Percentiles rank a stretch among this genome's conserved stretches.
Evolutionary conservation across 37 sponge, comb jelly and placozoan genomes (phyloP).

Genomic region (Hexactinellida sp.): DNA sequence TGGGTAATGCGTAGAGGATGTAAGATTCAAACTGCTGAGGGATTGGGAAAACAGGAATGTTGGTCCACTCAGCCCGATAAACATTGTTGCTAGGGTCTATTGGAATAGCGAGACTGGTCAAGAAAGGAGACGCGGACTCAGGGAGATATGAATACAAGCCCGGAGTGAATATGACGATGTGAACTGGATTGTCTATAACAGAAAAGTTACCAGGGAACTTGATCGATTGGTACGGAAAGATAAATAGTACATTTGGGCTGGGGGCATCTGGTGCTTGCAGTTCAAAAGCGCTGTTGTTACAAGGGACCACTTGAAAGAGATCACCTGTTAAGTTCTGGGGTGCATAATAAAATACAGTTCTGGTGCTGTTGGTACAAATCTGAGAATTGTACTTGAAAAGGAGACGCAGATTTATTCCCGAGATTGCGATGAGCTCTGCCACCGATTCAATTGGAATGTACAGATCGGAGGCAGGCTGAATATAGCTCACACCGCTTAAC

Average conservation of each 20-base stretch:
- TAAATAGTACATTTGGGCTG: neutral
- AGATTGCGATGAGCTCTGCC: neutral
- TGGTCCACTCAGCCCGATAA: neutral
- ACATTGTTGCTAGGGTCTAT: neutral
- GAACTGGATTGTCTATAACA: neutral
- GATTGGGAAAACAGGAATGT: neutral
- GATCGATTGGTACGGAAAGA: neutral
- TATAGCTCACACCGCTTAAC: neutral
- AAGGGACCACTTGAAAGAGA: neutral
- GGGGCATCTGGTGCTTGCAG: neutral
- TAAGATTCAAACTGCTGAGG: slow-evolving; percentile 1
- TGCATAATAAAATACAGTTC: neutral
- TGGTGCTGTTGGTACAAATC: neutral
- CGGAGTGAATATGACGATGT: neutral
- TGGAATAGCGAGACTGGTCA: neutral
- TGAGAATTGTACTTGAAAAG: neutral
- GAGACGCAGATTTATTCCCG: neutral
- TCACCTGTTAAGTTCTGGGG: neutral
- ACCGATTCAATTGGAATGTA: neutral
- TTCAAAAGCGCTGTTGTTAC: neutral
- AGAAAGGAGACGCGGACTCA: neutral
- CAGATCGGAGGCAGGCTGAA: neutral
- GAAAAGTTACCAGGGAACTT: neutral
- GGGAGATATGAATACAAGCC: neutral
- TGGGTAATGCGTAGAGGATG: neutral